These are phyloP conservation scores for Drosophila parthenogenetica DNA, from an alignment of 2,888 invertebrate genomes.

Conservation along the genomic window DNA sequence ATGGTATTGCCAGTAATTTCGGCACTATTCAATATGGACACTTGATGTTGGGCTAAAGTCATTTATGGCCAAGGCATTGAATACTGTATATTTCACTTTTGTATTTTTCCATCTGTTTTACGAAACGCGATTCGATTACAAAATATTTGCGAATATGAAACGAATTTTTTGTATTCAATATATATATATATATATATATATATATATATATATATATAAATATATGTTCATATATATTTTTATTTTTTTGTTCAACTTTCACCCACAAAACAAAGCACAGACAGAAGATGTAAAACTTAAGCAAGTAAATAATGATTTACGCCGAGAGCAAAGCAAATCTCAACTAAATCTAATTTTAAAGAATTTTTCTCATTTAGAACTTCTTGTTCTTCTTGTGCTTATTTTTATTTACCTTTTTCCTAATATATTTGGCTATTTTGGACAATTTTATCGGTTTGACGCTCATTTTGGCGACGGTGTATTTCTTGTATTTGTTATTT, in stretches of 20 bases:
- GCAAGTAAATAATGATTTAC: slow-evolving; percentile 8
- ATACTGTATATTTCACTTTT: slow-evolving; percentile 23
- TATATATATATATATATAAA: no score
- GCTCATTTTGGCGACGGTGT: slow-evolving; percentile 74
- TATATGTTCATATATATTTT: no score
- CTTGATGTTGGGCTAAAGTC: slow-evolving; percentile 18
- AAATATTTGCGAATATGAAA: slow-evolving; percentile 42
- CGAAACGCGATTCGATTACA: slow-evolving; percentile 59
- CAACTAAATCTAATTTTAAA: slow-evolving; percentile 27
- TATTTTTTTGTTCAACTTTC: slow-evolving; percentile 53
- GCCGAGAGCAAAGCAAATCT: slow-evolving; percentile 17
- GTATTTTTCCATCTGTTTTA: slow-evolving; percentile 13
- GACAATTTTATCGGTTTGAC: slow-evolving; percentile 83
- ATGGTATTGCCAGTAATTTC: slow-evolving; percentile 38
- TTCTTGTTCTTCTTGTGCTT: background rate
- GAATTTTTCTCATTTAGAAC: slow-evolving; percentile 6
- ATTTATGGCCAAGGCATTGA: slow-evolving; percentile 75
- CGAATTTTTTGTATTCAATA: slow-evolving; percentile 8
- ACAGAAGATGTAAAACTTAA: background rate
- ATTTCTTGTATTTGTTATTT: slow-evolving; percentile 16
- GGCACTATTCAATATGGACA: slow-evolving; percentile 57
- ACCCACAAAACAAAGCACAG: slow-evolving; percentile 41
- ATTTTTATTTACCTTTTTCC: slow-evolving; percentile 83
- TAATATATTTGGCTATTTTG: slow-evolving; percentile 85
- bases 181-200: no score